phyloP scores from a whole-genome alignment of 2,797 vertebrate species.

The Eupleurogrammus muticus region DNA sequence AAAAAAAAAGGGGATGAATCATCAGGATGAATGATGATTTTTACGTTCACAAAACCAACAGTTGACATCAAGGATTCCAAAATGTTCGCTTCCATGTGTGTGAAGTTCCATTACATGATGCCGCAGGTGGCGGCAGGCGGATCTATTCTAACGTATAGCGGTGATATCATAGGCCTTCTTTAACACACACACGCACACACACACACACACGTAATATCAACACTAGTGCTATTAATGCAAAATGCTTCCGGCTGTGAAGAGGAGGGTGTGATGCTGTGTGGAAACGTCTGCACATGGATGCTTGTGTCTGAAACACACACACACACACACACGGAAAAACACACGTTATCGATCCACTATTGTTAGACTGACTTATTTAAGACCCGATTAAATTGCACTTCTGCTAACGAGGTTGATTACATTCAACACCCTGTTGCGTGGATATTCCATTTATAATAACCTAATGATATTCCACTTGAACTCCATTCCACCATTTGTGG shows the following conservation, averaged over 20 bases:
- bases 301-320: background rate
- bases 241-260: slow-evolving; percentile 2
- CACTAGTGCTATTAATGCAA: background rate
- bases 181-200: slow-evolving; percentile 2
- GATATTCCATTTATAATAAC: too few species aligned
- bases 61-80: too few species aligned
- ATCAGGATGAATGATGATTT: slow-evolving; percentile 57
- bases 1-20: slow-evolving; percentile 17
- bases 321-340: background rate
- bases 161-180: slow-evolving; percentile 7
- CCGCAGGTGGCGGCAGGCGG: slow-evolving; percentile 5
- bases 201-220: slow-evolving; percentile 18
- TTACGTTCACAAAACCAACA: too few species aligned
- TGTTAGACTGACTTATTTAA: background rate
- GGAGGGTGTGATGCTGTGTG: background rate
- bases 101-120: background rate
- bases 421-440: too few species aligned
- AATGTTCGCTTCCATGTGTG: background rate
- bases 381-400: background rate
- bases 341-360: too few species aligned
- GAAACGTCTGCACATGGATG: background rate
- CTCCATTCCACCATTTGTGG: too few species aligned
- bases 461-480: too few species aligned
- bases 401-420: too few species aligned
- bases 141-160: slow-evolving; percentile 1